phyloP scores from a whole-genome alignment of 2,113 vertebrate genomes.

The Gymnogyps californianus region DNA sequence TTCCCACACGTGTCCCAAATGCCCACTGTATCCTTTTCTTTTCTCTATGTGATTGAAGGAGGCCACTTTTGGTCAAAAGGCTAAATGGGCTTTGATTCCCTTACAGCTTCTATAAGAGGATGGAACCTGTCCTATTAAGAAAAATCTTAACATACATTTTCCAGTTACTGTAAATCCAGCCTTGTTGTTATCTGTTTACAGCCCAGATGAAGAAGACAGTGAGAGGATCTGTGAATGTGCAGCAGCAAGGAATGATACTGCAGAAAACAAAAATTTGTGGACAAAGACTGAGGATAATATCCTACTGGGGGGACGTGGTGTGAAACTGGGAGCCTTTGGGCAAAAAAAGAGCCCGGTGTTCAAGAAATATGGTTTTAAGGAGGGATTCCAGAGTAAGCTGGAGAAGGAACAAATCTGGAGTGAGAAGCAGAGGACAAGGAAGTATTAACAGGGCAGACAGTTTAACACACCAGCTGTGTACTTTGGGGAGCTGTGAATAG shows the following conservation, averaged over 20 bases:
- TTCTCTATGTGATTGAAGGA: not conserved
- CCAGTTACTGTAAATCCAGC: not conserved
- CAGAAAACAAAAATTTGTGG: not conserved
- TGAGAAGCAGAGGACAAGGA: not conserved
- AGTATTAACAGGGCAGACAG: not conserved
- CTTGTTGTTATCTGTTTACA: not conserved
- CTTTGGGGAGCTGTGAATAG: not conserved
- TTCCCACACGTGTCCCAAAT: not conserved
- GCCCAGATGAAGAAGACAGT: not conserved
- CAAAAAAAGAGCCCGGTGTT: not conserved
- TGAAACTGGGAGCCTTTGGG: not conserved
- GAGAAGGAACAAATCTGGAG: not conserved
- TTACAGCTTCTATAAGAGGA: not conserved
- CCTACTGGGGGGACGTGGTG: not conserved
- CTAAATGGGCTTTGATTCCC: not conserved
- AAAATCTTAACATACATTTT: not conserved
- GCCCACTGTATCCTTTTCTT: not conserved
- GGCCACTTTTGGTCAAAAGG: not conserved
- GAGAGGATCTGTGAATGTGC: not conserved
- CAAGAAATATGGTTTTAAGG: not conserved
- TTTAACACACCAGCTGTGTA: not conserved
- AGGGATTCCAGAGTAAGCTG: not conserved
- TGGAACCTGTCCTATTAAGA: not conserved
- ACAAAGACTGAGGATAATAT: not conserved
- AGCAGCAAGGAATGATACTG: not conserved